Base-by-base conservation (phyloP, 2,888 invertebrate species). In the Drosophila nigricruria region DNA sequence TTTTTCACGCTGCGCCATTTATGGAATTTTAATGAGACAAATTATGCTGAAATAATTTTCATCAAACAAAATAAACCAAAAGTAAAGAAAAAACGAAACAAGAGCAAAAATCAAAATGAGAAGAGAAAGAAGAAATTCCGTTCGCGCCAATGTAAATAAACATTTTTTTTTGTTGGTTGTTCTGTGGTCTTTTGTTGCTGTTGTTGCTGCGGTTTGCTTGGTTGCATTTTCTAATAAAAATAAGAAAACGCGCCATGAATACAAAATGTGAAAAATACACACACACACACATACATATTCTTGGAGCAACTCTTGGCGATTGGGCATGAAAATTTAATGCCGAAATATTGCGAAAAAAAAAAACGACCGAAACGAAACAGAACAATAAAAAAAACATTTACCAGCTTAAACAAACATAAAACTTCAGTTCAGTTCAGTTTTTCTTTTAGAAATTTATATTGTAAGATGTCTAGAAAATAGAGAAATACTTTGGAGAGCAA, bases 1-100 rank as follows among this genome's bases (percentile, higher is more conserved):
- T 34, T 38, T 38, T 53, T 53, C 25, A 40, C 43, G 27, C 16
- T 18, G 68, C 72, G 60, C 43, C 70, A 71, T 68, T 80, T 76
- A 68, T 82, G 84, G 84, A 84, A 84, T 86, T 86, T 84, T 83
- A 84, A 84, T 84, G 81, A 84, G 82, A 16, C 67, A 86, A 79
- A 81, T 85, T 79, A 79, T 74, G 82, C 69, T 54, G 45, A 69
- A 77, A 77, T 69, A 70, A 77, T 70, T 69, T 75, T 40, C 77
- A 72, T 60, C 56, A 65, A 72, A 66, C 45, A 68, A 70, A 45
- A 43, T 18, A 32, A 57, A 40, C 18, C n/a, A 27, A 54, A 20
- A 23, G 16, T 45, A 40, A 38, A 56, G 52, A 23, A 38, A 38
- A 45, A 27, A 6, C 47, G 57, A 73, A 64, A 34, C 32, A 47